These are phyloP conservation scores for Megaceryle torquata DNA, from an alignment of 2,113 vertebrate species.

Conservation along the genomic window DNA sequence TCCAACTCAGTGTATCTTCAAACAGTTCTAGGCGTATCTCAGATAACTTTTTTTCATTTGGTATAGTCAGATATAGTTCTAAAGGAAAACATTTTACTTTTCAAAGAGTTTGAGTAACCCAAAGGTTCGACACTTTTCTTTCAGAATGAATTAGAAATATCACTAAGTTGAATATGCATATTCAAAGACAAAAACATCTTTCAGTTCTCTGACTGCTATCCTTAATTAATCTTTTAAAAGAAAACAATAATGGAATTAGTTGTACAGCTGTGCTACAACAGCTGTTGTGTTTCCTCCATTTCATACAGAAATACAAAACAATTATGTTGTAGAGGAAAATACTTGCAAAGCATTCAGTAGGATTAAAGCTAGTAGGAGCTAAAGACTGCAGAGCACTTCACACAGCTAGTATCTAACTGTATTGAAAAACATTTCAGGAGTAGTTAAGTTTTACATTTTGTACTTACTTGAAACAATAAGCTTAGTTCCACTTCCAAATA, in stretches of 20 bases:
- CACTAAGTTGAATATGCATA: neutral
- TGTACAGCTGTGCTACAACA: neutral
- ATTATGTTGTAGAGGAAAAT: accelerated
- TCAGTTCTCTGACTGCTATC: neutral
- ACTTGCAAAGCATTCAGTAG: neutral
- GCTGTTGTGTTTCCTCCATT: neutral
- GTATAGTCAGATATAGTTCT: neutral
- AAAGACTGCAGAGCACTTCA: neutral
- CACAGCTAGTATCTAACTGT: neutral
- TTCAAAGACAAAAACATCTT: neutral
- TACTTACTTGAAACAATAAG: conserved; percentile 46
- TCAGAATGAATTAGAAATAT: neutral
- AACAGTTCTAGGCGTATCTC: neutral
- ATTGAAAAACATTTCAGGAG: neutral
- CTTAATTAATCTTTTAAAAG: neutral
- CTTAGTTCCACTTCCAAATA: conserved; percentile 55
- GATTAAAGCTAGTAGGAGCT: neutral
- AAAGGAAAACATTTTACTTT: neutral
- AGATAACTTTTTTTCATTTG: neutral
- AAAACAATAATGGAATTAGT: neutral
- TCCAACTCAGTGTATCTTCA: neutral
- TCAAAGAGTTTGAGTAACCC: neutral
- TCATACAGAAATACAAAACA: neutral
- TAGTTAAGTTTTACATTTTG: neutral
- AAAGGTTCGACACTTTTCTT: neutral